phyloP scores from a whole-genome alignment of 2,797 vertebrate genomes.

The Eulemur coronatus region DNA sequence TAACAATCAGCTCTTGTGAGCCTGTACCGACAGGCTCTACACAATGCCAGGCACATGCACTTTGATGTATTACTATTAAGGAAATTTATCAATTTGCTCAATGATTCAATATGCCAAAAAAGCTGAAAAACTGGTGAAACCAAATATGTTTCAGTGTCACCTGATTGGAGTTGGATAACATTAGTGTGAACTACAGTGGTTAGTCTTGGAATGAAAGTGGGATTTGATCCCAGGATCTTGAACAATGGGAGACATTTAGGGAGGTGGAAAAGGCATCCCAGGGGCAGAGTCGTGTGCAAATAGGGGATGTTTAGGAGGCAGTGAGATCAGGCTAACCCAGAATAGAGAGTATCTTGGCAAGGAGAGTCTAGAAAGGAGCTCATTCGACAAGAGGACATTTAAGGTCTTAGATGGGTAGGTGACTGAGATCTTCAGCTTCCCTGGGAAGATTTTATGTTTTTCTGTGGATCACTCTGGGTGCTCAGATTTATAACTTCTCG shows the following conservation, averaged over 20 bases:
- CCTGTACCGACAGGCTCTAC: neutral
- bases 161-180: too few relatives aligned
- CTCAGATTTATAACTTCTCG: neutral
- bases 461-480: neutral
- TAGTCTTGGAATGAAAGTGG: neutral
- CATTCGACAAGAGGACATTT: neutral
- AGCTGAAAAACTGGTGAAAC: neutral
- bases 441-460: neutral
- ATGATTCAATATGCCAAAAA: neutral
- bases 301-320: neutral
- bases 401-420: too few relatives aligned
- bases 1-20: neutral
- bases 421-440: neutral
- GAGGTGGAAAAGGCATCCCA: neutral
- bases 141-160: neutral
- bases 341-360: neutral
- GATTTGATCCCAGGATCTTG: neutral
- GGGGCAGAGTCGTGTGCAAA: neutral
- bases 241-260: neutral
- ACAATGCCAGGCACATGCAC: neutral
- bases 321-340: neutral
- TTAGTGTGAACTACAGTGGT: rapidly evolving
- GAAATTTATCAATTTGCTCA: neutral
- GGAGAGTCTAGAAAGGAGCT: neutral
- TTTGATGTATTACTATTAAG: neutral